Conservation (phyloP, 1,140 invertebrate genomes). For the Portunus trituberculatus region DNA sequence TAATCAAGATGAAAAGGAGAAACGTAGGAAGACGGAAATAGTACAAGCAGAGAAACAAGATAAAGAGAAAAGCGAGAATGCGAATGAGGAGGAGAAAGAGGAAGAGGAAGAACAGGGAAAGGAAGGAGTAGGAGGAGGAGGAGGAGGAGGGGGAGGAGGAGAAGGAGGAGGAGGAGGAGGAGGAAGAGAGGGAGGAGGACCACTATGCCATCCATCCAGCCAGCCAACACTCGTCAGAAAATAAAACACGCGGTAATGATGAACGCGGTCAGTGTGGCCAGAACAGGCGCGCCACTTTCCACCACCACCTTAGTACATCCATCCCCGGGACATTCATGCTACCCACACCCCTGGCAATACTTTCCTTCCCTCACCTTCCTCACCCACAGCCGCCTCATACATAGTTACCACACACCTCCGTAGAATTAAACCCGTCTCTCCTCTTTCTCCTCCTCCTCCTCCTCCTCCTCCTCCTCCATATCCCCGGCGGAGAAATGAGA, state of each 20-base stretch:
- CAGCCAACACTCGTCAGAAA: background rate
- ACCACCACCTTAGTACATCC: background rate
- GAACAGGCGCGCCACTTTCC: background rate
- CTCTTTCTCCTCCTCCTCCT: background rate
- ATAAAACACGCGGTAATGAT: background rate
- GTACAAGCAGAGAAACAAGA: background rate
- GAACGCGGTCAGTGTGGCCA: conserved; percentile 25
- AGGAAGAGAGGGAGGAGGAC: background rate
- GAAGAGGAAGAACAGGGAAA: background rate
- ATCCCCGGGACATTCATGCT: too few species aligned
- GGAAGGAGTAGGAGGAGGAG: background rate
- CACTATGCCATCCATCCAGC: background rate
- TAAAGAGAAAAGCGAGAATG: background rate
- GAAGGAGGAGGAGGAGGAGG: background rate
- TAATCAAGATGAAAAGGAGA: background rate
- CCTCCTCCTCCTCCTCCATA: background rate
- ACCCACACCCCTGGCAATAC: too few species aligned
- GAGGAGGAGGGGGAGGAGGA: background rate
- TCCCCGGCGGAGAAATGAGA: conserved; percentile 10
- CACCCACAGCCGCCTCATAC: background rate
- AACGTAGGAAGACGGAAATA: background rate
- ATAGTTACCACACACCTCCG: background rate
- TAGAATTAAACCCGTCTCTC: background rate
- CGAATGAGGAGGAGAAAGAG: background rate
- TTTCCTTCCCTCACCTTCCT: background rate